These are phyloP conservation scores for Actinia tenebrosa DNA, from an alignment of 64 coral and sea anemone species.

Conservation along the genomic window DNA sequence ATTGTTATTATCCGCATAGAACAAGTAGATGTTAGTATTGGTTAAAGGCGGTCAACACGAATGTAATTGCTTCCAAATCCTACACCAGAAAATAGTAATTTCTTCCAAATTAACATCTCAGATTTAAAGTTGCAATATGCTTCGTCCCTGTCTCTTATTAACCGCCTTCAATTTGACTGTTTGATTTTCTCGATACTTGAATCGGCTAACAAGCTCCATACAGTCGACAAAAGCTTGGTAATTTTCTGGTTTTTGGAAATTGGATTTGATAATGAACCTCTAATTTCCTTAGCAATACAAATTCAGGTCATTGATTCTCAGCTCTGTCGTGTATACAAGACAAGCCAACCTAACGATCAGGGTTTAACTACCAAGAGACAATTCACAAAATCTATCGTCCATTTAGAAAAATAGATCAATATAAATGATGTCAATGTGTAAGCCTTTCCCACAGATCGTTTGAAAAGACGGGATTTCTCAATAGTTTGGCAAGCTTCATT, in stretches of 20 bases:
- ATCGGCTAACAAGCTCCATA: not conserved
- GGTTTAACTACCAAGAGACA: not conserved
- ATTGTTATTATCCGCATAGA: not conserved
- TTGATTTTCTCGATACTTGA: not conserved
- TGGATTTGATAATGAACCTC: not conserved
- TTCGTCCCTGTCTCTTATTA: not conserved
- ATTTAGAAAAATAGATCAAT: not conserved
- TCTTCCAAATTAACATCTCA: not conserved
- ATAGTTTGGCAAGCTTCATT: not conserved
- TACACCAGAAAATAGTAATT: not conserved
- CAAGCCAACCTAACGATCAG: not conserved
- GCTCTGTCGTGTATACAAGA: not conserved
- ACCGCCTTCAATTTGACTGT: not conserved
- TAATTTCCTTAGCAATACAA: not conserved
- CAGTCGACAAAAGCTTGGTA: not conserved
- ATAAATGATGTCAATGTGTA: not conserved
- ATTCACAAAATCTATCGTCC: not conserved
- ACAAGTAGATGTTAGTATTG: not conserved
- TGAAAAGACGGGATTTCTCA: no score
- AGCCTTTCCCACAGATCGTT: no score
- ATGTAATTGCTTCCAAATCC: not conserved
- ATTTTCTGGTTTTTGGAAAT: not conserved
- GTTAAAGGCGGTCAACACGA: not conserved
- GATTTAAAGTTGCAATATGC: no score
- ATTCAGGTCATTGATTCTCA: not conserved